A percentile compares a stretch with the other conserved stretches of the same genome.
Conservation (phyloP, 1,140 invertebrate species). For the Tetramorium alpestre region DNA sequence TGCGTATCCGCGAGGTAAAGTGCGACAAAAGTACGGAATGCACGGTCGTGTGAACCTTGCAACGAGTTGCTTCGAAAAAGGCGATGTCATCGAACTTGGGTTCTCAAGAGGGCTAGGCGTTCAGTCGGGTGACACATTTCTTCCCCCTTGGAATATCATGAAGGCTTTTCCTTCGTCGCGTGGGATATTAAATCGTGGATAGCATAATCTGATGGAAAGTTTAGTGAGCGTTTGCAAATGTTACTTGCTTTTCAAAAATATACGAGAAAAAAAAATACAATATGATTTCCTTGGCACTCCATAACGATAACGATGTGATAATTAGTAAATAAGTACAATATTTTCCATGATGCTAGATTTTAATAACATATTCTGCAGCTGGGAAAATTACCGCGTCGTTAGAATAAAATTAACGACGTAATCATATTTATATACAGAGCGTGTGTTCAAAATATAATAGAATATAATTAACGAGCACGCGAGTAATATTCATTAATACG, state of each 20-base stretch:
- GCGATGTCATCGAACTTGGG: constrained; percentile 62
- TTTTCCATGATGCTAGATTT: constrained; percentile 4
- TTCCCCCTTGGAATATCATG: constrained; percentile 28
- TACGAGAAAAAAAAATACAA: not conserved
- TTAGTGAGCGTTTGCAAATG: constrained; percentile 5
- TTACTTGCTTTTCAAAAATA: not conserved
- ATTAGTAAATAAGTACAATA: not conserved
- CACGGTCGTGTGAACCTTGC: constrained; percentile 69
- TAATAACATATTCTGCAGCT: constrained; percentile 7
- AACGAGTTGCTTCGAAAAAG: constrained; percentile 67
- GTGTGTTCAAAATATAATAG: constrained; percentile 29
- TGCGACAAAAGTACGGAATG: constrained; percentile 59
- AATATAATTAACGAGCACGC: constrained; percentile 29
- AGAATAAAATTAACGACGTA: constrained; percentile 32
- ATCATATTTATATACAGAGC: constrained; percentile 13
- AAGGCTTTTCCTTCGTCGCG: constrained; percentile 19
- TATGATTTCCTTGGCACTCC: not conserved
- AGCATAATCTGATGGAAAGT: constrained; percentile 56
- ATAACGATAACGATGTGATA: not conserved
- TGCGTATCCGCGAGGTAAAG: constrained; percentile 74
- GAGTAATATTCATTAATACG: constrained; percentile 39
- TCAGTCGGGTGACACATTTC: constrained; percentile 50
- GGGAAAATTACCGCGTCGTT: constrained; percentile 19
- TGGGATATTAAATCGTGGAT: constrained; percentile 67
- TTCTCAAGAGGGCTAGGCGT: constrained; percentile 34